Conservation (phyloP, 2,888 invertebrate genomes). For the Papilio gigon region DNA sequence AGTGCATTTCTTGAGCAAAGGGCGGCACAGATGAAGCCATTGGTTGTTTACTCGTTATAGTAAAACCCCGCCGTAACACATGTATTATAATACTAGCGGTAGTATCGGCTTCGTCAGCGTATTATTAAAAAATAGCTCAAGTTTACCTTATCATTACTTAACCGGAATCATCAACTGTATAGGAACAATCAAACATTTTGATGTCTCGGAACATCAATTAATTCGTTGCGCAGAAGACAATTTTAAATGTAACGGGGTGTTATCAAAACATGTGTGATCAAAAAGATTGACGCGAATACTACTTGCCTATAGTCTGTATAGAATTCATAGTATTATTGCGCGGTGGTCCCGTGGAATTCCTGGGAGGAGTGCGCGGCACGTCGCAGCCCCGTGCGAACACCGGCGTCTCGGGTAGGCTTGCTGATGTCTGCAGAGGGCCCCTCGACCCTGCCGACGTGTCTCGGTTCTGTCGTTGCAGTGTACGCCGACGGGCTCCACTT, state of each 20-base stretch:
- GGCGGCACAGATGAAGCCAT: not conserved
- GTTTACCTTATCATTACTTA: too few relatives aligned
- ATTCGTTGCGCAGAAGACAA: too few relatives aligned
- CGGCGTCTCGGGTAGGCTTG: slow-evolving; percentile 93
- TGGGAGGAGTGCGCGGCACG: slow-evolving; percentile 91
- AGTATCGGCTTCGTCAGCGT: too few relatives aligned
- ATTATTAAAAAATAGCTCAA: too few relatives aligned
- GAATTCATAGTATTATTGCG: slow-evolving; percentile 84
- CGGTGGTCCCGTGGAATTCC: slow-evolving; percentile 86
- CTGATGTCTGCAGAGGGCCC: slow-evolving; percentile 90
- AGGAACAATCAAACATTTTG: too few relatives aligned
- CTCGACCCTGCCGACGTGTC: slow-evolving; percentile 68
- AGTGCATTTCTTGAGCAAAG: slow-evolving; percentile 10
- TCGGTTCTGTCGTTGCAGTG: slow-evolving; percentile 76
- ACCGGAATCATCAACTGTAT: too few relatives aligned
- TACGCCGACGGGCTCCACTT: slow-evolving; percentile 77
- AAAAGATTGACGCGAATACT: not conserved
- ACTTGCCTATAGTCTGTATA: slow-evolving; percentile 79
- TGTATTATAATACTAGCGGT: too few relatives aligned
- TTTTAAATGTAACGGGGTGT: too few relatives aligned
- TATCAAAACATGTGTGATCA: too few relatives aligned
- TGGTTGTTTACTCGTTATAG: not conserved
- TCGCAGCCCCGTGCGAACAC: slow-evolving; percentile 93
- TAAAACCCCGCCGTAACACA: not conserved
- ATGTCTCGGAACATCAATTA: too few relatives aligned